Evolutionary conservation across 64 coral and sea anemone species (phyloP), one percentile per base, ranked within the genome.

Genomic region (Porites lutea): DNA sequence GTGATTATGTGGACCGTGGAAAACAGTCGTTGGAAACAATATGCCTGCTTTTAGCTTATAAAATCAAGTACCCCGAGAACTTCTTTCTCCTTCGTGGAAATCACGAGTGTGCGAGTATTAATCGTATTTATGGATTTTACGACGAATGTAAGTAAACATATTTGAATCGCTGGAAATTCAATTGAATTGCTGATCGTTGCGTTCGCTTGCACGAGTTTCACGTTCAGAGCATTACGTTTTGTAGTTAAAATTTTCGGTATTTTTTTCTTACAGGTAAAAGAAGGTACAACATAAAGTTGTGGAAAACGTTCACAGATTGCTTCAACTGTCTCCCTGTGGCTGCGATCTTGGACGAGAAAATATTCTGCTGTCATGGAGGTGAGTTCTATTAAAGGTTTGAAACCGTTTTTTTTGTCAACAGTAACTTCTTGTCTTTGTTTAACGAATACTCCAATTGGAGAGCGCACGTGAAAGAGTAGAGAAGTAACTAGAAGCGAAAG

Each of bases 341-440:
- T 57, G 97, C 97, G 16, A 99, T 99, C 54, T 79, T 99, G 19
- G 97, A 99, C 49, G 97, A 99, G 81, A 99, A 99, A 82, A 99
- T 99, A 77, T 99, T 99, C 64, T 99, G 97, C 83, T 99, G 97
- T 83, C 97, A 99, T 88, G 97, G 97, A 96, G 97, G 97, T 99
- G 68, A 77, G 44, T 37, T 49, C 22, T 19, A 6, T 75, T 27
- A 11, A 21, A 51, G 43, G 8, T 16, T 77, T 37, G 2, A 8
- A 60, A 46, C 22, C 55, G 51, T 45, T 9, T 13, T 11, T 45
- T 47, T 21, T 19, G 52, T 48, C 2, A 19, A 11, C 6, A 84
- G 15, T 9, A 57, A 11, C 1, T 61, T 60, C 78, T 80, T 48
- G 37, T 48, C 18, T 84, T 52, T 67, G 63, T 49, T 68, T 84